These are phyloP conservation scores for Heteronetta atricapilla DNA, from an alignment of 2,113 vertebrate genomes.

Conservation along the genomic window DNA sequence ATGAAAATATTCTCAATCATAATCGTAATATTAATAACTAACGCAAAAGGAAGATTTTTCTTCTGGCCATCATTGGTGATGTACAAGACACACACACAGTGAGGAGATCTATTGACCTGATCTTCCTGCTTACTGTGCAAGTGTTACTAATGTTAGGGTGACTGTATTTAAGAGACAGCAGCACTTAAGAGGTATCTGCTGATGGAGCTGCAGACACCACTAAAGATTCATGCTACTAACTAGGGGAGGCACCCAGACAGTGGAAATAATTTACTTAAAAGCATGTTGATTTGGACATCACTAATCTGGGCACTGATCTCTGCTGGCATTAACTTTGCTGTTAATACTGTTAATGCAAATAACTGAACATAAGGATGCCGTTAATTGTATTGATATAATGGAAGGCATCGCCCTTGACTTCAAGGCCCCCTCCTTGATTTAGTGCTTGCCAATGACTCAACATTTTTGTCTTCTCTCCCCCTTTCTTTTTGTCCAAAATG, in stretches of 20 bases:
- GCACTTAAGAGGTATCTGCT: conserved; percentile 1
- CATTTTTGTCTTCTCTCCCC: conserved; percentile 34
- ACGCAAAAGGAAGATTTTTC: background rate
- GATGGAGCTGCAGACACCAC: conserved; percentile 47
- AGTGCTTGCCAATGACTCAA: conserved; percentile 6
- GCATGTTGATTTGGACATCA: conserved; percentile 66
- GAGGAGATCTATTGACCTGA: conserved; percentile 19
- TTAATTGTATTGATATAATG: conserved; percentile 71
- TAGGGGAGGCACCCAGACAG: conserved; percentile 11
- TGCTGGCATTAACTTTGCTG: conserved; percentile 60
- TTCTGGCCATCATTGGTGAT: background rate
- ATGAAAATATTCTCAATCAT: background rate
- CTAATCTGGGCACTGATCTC: conserved; percentile 64
- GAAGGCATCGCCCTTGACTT: conserved; percentile 54
- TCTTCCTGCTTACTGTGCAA: conserved; percentile 9
- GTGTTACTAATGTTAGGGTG: background rate
- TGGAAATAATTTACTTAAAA: conserved; percentile 74
- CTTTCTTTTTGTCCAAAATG: conserved; percentile 43
- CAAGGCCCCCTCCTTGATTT: conserved; percentile 33
- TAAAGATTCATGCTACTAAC: conserved; percentile 49
- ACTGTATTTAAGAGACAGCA: conserved; percentile 34
- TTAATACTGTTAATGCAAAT: conserved; percentile 72
- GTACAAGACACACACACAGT: background rate
- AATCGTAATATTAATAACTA: background rate
- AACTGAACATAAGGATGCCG: conserved; percentile 57